Evolutionary conservation across 1,140 invertebrate species (phyloP).

Genomic region (Pomacea maculata): DNA sequence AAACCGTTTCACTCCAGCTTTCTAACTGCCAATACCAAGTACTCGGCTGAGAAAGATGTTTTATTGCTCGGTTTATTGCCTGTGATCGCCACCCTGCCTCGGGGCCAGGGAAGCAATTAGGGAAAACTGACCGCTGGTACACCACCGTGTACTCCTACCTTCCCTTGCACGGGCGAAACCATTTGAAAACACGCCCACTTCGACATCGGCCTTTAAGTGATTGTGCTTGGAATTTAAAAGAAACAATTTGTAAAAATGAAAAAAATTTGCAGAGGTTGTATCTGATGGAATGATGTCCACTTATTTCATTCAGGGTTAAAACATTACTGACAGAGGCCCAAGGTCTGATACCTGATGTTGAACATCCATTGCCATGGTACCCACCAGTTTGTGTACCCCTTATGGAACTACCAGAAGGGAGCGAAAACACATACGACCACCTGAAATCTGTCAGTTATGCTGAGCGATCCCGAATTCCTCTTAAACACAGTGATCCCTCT

Average conservation of each 20-base stretch:
- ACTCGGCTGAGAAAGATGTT: too few relatives aligned
- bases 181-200: too few relatives aligned
- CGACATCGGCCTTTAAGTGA: background rate
- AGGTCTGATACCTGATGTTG: conserved; percentile 69
- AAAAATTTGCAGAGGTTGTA: too few relatives aligned
- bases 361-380: conserved; percentile 80
- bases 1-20: too few relatives aligned
- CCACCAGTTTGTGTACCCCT: conserved; percentile 74
- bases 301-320: conserved; percentile 58
- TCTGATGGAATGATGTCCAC: background rate
- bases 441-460: conserved; percentile 60
- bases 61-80: too few relatives aligned
- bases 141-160: too few relatives aligned
- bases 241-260: background rate
- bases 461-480: conserved; percentile 61
- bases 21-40: too few relatives aligned
- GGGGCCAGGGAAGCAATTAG: too few relatives aligned
- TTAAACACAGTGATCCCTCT: conserved; percentile 61
- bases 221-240: background rate
- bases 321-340: conserved; percentile 70
- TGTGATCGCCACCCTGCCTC: too few relatives aligned
- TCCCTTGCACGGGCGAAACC: too few relatives aligned
- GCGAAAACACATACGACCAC: conserved; percentile 58
- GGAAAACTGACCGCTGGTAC: too few relatives aligned
- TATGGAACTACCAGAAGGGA: conserved; percentile 57